These are phyloP conservation scores for Epinephelus malabaricus DNA, from an alignment of 2,797 vertebrate species.

Conservation along the genomic window DNA sequence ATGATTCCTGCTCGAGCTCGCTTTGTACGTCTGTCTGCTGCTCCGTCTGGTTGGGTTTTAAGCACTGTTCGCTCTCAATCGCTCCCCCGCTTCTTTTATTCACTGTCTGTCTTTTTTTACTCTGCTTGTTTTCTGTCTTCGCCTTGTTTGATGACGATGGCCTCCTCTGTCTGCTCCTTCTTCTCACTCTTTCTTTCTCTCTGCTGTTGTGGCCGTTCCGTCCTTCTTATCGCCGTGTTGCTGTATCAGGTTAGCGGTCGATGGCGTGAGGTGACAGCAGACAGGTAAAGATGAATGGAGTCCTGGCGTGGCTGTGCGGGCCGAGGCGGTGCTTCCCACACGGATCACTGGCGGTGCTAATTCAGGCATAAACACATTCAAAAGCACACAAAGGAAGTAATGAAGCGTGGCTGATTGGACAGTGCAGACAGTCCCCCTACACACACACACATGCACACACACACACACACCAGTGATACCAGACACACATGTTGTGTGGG, in stretches of 20 bases:
- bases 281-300: conserved; percentile 61
- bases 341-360: conserved; percentile 61
- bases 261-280: conserved; percentile 47
- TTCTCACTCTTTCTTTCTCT: background rate
- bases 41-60: background rate
- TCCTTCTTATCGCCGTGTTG: conserved; percentile 11
- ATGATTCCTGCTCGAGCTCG: background rate
- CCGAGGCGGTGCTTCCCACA: conserved; percentile 22
- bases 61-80: conserved; percentile 1
- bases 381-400: conserved; percentile 66
- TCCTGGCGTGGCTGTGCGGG: conserved; percentile 21
- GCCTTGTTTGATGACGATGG: conserved; percentile 3
- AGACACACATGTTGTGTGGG: conserved; percentile 6
- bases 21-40: background rate
- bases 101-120: background rate
- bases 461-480: conserved; percentile 1
- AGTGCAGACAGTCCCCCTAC: conserved; percentile 30
- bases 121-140: background rate
- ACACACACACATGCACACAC: conserved; percentile 23
- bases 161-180: background rate
- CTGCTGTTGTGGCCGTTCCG: background rate
- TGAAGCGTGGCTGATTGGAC: conserved; percentile 67
- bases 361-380: conserved; percentile 59
- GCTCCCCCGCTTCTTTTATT: background rate
- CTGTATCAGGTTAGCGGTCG: conserved; percentile 41